Base-by-base conservation (phyloP, 2,797 vertebrate genomes). In the Hylomyscus alleni region DNA sequence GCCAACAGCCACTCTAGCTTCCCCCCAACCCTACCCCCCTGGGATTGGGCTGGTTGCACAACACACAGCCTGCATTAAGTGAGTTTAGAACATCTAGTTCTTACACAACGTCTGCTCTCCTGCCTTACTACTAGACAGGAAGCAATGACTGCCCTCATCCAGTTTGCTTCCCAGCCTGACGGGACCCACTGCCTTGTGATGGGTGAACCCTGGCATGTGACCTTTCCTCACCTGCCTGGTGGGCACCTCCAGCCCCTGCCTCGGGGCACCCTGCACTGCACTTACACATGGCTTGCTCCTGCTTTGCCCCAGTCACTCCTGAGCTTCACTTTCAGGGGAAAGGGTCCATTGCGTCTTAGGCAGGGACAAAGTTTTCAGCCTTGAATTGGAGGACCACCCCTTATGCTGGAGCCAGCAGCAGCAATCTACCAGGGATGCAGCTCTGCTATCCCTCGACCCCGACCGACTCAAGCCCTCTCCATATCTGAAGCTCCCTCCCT, bases 391-490 rank as follows among this genome's bases (percentile, higher is more conserved):
- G 76, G 44, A 10, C 20, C 11, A 14, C 4, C 6, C 37, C 29
- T 60, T 13, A 31, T 13, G 26, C n/a, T 13, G 11, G 7, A 31
- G 11, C n/a, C 52, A 14, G 31, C 60, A 14, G 31, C 60, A 24
- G 58, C 17, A 47, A 13, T 54, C 37, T 85, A 22, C 65, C 84
- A 3, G 19, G 34, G 65, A 37, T 10, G 7, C 13, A 19, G 34
- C 50, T 29, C 14, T 19, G 7, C 22, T 52, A 17, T n/a, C 50
- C 17, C 1, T 17, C 14, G 0, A 22, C 24, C n/a, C 10, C 6
- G 44, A 44, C 44, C 22, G 14, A 12, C 52, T 44, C 69, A 73
- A 0, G 86, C 13, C 26, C 54, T 34, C 73, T n/a, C 26, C 1
- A 1, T 10, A 26, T 15, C 12, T 47, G 26, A 19, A 0, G 1